These are phyloP conservation scores for Chelon labrosus DNA, from an alignment of 2,797 vertebrate genomes.

Conservation along the genomic window DNA sequence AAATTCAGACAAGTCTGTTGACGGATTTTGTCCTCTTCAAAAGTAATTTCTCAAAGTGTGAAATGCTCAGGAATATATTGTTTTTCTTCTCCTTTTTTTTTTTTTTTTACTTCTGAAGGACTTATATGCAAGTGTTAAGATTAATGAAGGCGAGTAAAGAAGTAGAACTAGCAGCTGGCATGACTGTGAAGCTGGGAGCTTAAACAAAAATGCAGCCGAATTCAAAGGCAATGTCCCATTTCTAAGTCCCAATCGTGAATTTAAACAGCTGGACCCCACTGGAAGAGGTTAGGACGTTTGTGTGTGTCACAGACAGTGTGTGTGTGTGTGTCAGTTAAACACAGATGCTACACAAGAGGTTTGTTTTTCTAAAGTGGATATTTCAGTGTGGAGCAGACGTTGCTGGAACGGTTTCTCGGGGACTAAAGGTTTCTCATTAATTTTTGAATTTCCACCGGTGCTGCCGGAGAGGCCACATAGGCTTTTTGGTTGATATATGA, in stretches of 20 bases:
- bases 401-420: slow-evolving; percentile 40
- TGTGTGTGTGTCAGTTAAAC: slow-evolving; percentile 25
- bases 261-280: slow-evolving; percentile 60
- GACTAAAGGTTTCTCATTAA: slow-evolving; percentile 71
- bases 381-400: slow-evolving; percentile 46
- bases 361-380: slow-evolving; percentile 64
- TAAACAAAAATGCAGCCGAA: slow-evolving; percentile 38
- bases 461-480: slow-evolving; percentile 50
- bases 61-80: slow-evolving; percentile 15
- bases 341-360: slow-evolving; percentile 66
- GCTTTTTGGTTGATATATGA: slow-evolving; percentile 72
- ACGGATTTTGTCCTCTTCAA: slow-evolving; percentile 3
- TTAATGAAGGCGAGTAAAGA: slow-evolving; percentile 23
- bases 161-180: slow-evolving; percentile 35
- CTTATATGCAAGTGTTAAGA: slow-evolving; percentile 18
- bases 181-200: slow-evolving; percentile 44
- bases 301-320: not conserved
- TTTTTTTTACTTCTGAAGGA: not conserved
- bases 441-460: slow-evolving; percentile 60
- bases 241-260: slow-evolving; percentile 46
- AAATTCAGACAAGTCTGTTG: slow-evolving; percentile 4
- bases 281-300: slow-evolving; percentile 26
- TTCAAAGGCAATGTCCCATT: slow-evolving; percentile 49
- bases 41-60: not conserved
- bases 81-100: slow-evolving; percentile 18